Conservation (phyloP, 1,140 invertebrate genomes). For the Adelges cooleyi region DNA sequence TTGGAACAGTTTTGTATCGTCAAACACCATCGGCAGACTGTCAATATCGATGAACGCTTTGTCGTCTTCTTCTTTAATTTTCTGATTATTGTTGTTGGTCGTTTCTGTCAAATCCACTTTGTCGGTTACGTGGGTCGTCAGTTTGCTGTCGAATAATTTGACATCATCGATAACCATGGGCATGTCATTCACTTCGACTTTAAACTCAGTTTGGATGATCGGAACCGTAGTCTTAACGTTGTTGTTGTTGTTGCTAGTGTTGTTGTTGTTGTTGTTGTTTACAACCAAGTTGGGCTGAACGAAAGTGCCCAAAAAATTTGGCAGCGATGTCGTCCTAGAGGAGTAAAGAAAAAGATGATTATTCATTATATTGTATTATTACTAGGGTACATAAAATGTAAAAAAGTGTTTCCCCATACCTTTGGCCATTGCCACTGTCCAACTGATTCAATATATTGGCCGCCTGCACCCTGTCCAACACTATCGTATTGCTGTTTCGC, state of each 20-base stretch:
- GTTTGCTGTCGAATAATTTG: not conserved
- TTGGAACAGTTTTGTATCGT: slow-evolving; percentile 2
- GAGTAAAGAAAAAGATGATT: slow-evolving; percentile 22
- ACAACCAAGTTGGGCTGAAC: slow-evolving; percentile 31
- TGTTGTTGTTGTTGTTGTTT: slow-evolving; percentile 7
- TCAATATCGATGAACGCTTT: slow-evolving; percentile 37
- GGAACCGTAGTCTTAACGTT: not conserved
- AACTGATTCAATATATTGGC: slow-evolving; percentile 39
- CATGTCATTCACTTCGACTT: slow-evolving; percentile 5
- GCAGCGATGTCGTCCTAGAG: slow-evolving; percentile 42
- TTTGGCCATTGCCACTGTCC: slow-evolving; percentile 31
- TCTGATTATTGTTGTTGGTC: not conserved
- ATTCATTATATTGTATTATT: not conserved
- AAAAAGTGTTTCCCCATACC: not conserved
- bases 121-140: no score
- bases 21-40: slow-evolving; percentile 11
- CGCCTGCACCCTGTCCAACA: slow-evolving; percentile 33
- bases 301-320: slow-evolving; percentile 43
- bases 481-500: slow-evolving; percentile 29
- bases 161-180: slow-evolving; percentile 4
- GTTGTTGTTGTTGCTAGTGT: not conserved
- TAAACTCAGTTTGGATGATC: not conserved
- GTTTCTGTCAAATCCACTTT: no score
- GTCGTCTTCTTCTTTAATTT: slow-evolving; percentile 39
- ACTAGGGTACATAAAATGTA: not conserved